phyloP scores from a whole-genome alignment of 2,113 vertebrate genomes.

The Serinus canaria region DNA sequence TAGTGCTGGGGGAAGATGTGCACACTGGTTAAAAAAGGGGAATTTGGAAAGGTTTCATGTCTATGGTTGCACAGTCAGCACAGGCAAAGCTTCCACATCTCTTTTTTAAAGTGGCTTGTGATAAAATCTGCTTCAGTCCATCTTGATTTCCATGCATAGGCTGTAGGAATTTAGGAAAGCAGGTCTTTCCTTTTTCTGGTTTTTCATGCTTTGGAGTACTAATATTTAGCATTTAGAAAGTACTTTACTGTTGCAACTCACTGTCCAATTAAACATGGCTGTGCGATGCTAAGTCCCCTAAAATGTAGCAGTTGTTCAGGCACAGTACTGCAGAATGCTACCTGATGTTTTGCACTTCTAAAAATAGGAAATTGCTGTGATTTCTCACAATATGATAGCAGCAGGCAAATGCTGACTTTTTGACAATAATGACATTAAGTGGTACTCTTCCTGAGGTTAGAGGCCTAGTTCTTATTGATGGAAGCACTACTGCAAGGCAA shows the following conservation, averaged over 20 bases:
- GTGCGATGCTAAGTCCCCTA: neutral
- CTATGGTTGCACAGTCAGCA: conserved; percentile 24
- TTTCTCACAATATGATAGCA: neutral
- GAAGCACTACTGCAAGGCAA: neutral
- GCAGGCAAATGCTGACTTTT: neutral
- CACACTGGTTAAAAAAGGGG: neutral
- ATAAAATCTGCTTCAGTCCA: conserved; percentile 36
- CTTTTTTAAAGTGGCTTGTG: neutral
- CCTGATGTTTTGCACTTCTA: neutral
- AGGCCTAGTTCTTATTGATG: neutral
- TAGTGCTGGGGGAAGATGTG: neutral
- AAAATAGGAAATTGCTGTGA: conserved; percentile 23
- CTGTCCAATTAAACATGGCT: conserved; percentile 1
- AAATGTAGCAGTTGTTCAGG: neutral
- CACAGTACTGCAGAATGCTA: neutral
- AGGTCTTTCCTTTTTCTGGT: neutral
- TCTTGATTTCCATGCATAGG: neutral
- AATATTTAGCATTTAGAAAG: conserved; percentile 5
- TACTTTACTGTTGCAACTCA: conserved; percentile 3
- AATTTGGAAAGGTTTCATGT: conserved; percentile 16
- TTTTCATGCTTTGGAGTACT: neutral
- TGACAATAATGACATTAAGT: neutral
- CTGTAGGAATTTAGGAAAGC: conserved; percentile 16
- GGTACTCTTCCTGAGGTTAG: neutral
- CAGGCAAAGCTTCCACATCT: neutral